Conservation (phyloP, 2,113 vertebrate species). For the Colinus virginianus region DNA sequence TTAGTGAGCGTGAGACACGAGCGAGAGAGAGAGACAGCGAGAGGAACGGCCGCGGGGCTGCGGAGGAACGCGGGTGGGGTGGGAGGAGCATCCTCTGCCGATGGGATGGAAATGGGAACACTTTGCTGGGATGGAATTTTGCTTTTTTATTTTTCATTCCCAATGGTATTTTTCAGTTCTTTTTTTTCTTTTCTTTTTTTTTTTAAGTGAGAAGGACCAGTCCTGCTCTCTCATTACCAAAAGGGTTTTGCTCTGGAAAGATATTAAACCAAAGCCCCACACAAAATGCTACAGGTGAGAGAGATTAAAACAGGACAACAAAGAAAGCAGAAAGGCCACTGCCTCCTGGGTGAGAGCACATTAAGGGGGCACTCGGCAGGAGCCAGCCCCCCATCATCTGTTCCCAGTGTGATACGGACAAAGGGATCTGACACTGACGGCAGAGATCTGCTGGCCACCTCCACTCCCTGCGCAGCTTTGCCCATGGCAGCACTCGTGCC, state of each 20-base stretch:
- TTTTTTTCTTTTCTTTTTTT: not conserved
- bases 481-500: rapidly evolving
- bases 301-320: not conserved
- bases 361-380: not conserved
- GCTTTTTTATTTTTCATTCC: not conserved
- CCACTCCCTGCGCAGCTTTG: not conserved
- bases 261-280: slow-evolving; percentile 43
- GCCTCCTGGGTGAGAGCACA: not conserved
- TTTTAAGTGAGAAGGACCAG: not conserved
- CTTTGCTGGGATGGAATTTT: slow-evolving; percentile 23
- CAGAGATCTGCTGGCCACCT: not conserved
- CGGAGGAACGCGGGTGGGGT: slow-evolving; percentile 31
- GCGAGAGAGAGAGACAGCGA: slow-evolving; percentile 67
- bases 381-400: slow-evolving; percentile 9
- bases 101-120: slow-evolving; percentile 64
- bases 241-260: slow-evolving; percentile 59
- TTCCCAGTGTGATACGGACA: not conserved
- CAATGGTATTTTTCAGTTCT: not conserved
- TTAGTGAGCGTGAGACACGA: slow-evolving; percentile 69
- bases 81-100: slow-evolving; percentile 53
- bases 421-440: not conserved
- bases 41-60: slow-evolving; percentile 41
- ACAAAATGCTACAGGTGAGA: not conserved
- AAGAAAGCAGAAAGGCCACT: not conserved
- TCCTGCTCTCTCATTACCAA: slow-evolving; percentile 52